phyloP scores from a whole-genome alignment of 2,888 invertebrate species.

The Steromphala cineraria region DNA sequence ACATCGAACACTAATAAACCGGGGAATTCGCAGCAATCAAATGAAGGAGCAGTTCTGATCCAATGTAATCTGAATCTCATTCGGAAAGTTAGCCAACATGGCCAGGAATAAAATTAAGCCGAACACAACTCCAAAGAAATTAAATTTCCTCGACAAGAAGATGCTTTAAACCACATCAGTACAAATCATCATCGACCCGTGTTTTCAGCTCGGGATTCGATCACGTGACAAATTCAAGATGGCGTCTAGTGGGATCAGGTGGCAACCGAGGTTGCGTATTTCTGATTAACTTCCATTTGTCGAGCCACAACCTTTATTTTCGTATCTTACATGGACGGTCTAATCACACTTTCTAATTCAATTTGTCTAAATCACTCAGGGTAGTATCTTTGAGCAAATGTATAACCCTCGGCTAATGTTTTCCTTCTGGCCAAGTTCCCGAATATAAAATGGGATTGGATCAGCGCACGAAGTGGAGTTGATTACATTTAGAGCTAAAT shows the following conservation, averaged over 20 bases:
- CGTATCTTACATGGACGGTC: neutral
- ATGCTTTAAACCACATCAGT: constrained; percentile 7
- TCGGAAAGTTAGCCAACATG: neutral
- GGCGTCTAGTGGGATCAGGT: neutral
- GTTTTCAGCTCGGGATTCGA: neutral
- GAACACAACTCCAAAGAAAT: neutral
- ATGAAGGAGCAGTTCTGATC: neutral
- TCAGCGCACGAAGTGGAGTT: neutral
- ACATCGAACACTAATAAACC: neutral
- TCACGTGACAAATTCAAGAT: constrained; percentile 6
- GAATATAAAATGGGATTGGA: constrained; percentile 17
- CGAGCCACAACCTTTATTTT: neutral
- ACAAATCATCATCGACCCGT: constrained; percentile 14
- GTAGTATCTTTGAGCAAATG: constrained; percentile 18
- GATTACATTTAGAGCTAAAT: constrained; percentile 17
- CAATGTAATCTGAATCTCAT: neutral
- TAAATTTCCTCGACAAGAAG: constrained; percentile 6
- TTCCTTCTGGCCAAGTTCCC: neutral
- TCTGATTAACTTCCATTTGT: neutral
- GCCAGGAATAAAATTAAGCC: constrained; percentile 6
- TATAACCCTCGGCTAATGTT: constrained; percentile 9
- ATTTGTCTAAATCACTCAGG: constrained; percentile 4
- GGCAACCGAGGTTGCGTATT: constrained; percentile 4
- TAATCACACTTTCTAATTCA: constrained; percentile 18
- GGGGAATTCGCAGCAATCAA: neutral